These are phyloP conservation scores for Entomyzon cyanotis DNA, from an alignment of 2,113 vertebrate species.

Conservation along the genomic window DNA sequence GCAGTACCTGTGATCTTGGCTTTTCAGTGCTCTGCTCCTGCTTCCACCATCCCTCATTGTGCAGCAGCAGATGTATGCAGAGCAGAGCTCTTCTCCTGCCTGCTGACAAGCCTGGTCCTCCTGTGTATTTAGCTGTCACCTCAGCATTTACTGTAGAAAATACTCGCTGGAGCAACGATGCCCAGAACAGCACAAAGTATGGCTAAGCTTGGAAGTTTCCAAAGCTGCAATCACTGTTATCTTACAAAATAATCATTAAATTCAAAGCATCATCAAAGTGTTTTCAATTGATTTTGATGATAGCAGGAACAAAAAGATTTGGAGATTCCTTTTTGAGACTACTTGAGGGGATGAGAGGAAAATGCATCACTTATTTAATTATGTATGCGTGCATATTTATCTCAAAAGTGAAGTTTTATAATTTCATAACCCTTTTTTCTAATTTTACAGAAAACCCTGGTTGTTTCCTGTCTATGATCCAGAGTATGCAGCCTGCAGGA, in stretches of 20 bases:
- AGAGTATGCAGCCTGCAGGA: slow-evolving; percentile 75
- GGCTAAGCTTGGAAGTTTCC: background rate
- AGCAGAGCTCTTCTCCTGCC: background rate
- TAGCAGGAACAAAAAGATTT: background rate
- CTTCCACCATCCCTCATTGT: background rate
- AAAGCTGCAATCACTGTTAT: accelerated
- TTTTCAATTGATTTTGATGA: background rate
- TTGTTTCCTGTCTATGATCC: slow-evolving; percentile 80
- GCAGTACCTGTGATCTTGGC: background rate
- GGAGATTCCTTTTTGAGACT: background rate
- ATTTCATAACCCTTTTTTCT: background rate
- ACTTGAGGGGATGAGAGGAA: background rate
- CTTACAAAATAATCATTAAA: background rate
- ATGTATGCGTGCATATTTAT: background rate
- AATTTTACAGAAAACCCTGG: slow-evolving; percentile 69
- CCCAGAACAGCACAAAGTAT: background rate
- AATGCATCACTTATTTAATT: background rate
- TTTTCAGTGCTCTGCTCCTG: background rate
- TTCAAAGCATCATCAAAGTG: background rate
- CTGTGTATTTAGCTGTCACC: background rate
- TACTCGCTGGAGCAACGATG: background rate
- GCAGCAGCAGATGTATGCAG: background rate
- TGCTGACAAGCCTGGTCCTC: background rate
- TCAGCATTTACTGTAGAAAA: background rate
- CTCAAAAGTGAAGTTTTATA: background rate